phyloP scores from a whole-genome alignment of 2,888 invertebrate genomes.

The Drosophila stalkeri region DNA sequence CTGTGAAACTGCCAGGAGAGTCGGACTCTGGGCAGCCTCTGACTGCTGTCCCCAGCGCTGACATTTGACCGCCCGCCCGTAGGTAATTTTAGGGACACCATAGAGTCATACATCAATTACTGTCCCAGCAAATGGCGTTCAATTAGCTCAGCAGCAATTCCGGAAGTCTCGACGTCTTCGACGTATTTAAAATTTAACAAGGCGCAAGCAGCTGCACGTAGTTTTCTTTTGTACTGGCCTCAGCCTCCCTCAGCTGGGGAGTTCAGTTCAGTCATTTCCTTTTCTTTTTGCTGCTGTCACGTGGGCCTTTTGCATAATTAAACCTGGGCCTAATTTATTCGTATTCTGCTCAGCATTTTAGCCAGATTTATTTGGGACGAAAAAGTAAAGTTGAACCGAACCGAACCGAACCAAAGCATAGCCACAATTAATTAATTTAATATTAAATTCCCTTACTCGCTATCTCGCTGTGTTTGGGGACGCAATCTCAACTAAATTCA shows the following conservation, averaged over 20 bases:
- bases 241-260: constrained; percentile 16
- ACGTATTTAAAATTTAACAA: constrained; percentile 70
- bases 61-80: constrained; percentile 42
- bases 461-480: not conserved
- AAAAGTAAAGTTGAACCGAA: no score
- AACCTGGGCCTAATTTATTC: constrained; percentile 39
- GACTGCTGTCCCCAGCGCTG: constrained; percentile 23
- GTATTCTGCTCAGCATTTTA: constrained; percentile 8
- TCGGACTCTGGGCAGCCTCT: not conserved
- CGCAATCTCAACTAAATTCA: constrained; percentile 24
- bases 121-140: constrained; percentile 76
- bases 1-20: not conserved
- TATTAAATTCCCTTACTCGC: constrained; percentile 24
- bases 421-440: constrained; percentile 55
- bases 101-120: constrained; percentile 75
- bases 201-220: constrained; percentile 43
- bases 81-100: constrained; percentile 31
- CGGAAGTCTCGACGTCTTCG: constrained; percentile 1
- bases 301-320: constrained; percentile 74
- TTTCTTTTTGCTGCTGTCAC: constrained; percentile 48
- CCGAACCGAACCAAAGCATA: not conserved
- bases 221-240: not conserved
- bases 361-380: constrained; percentile 24
- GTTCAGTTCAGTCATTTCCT: not conserved
- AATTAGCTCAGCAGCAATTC: constrained; percentile 64